A percentile compares a stretch with the other conserved stretches of the same genome.
Conservation (phyloP, 2,888 invertebrate species). For the Clivina fossor region DNA sequence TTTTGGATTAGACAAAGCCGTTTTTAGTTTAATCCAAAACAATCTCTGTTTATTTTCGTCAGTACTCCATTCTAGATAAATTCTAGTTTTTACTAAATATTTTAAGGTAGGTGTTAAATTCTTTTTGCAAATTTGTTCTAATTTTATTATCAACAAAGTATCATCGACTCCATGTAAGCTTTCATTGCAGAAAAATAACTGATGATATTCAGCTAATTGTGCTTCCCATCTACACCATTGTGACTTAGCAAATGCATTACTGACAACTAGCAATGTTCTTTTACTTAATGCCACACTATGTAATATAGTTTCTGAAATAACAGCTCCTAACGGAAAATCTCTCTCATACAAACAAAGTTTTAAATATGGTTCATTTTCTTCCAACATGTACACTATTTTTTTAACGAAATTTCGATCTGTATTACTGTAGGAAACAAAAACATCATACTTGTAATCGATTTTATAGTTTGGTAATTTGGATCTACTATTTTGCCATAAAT, state of each 20-base stretch:
- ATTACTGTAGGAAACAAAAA: constrained; percentile 63
- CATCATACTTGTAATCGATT: constrained; percentile 62
- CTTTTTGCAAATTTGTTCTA: constrained; percentile 60
- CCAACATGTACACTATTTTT: constrained; percentile 62
- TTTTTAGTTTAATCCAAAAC: constrained; percentile 50
- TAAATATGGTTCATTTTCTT: constrained; percentile 60
- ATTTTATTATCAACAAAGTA: constrained; percentile 63
- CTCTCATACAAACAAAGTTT: constrained; percentile 70
- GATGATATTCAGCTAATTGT: constrained; percentile 66
- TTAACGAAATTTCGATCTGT: constrained; percentile 65
- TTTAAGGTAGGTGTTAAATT: constrained; percentile 62
- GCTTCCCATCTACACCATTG: constrained; percentile 76
- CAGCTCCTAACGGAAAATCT: constrained; percentile 65
- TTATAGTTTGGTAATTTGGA: too few species aligned
- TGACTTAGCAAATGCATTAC: constrained; percentile 67
- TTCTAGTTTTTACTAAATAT: constrained; percentile 64
- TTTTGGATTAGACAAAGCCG: constrained; percentile 41
- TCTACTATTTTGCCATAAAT: too few species aligned
- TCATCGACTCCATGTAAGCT: constrained; percentile 60
- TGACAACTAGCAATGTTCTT: constrained; percentile 67
- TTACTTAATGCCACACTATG: constrained; percentile 65
- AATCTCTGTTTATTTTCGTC: constrained; percentile 50
- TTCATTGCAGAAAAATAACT: constrained; percentile 60
- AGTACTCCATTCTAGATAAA: constrained; percentile 66
- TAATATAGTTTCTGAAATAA: constrained; percentile 67